A percentile compares a stretch with the other conserved stretches of the same genome.
Conservation (phyloP, 2,888 invertebrate species). For the Eupithecia vulgata region DNA sequence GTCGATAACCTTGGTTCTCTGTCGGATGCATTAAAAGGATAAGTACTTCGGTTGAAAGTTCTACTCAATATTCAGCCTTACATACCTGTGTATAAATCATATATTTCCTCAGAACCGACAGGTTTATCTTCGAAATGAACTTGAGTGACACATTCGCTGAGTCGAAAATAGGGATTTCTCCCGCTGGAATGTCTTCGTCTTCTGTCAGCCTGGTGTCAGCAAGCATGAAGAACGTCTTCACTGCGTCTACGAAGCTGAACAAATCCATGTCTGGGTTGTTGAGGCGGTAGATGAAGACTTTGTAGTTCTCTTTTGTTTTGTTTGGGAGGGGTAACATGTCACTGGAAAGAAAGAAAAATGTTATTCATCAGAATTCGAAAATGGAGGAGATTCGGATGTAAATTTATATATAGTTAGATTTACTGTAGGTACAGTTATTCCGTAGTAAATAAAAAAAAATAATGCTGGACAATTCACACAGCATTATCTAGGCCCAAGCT, state of each 20-base stretch:
- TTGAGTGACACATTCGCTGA: conserved; percentile 86
- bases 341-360: conserved; percentile 69
- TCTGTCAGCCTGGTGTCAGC: conserved; percentile 87
- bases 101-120: conserved; percentile 86
- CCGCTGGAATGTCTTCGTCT: conserved; percentile 84
- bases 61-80: background rate
- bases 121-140: conserved; percentile 86
- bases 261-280: conserved; percentile 85
- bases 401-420: too few relatives aligned
- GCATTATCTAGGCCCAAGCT: too few relatives aligned
- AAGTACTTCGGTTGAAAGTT: too few relatives aligned
- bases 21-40: too few relatives aligned
- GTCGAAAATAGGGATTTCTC: conserved; percentile 89
- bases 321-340: conserved; percentile 88
- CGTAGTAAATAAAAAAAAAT: too few relatives aligned
- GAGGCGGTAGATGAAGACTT: conserved; percentile 86
- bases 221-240: conserved; percentile 89
- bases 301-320: conserved; percentile 86
- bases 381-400: too few relatives aligned
- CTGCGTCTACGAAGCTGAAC: conserved; percentile 86
- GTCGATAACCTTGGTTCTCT: too few relatives aligned
- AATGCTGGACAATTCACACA: too few relatives aligned
- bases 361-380: too few relatives aligned
- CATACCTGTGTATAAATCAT: conserved; percentile 87
- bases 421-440: too few relatives aligned